A percentile compares a stretch with the other conserved stretches of the same genome.
Conservation (phyloP, 2,797 vertebrate species). For the Enteromius radiatus region DNA sequence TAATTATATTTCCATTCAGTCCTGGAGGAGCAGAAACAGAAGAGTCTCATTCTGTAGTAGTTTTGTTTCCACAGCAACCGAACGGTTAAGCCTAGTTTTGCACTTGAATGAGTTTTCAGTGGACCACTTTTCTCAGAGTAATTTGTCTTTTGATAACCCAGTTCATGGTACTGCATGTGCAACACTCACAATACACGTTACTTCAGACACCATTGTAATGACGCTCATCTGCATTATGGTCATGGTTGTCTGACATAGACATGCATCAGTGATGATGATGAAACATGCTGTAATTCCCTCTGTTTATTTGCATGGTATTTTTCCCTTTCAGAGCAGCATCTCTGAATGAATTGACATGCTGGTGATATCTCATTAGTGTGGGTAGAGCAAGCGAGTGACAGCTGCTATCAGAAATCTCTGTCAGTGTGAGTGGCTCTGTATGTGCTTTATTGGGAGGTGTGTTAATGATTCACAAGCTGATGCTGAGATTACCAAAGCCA, state of each 20-base stretch:
- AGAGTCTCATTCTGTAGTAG: neutral
- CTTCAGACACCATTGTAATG: neutral
- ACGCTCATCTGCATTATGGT: slow-evolving; percentile 30
- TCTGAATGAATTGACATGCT: slow-evolving; percentile 40
- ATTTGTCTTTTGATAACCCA: slow-evolving; percentile 2
- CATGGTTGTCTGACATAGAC: slow-evolving; percentile 41
- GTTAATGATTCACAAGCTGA: slow-evolving; percentile 40
- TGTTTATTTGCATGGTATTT: slow-evolving; percentile 37
- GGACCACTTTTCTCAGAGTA: slow-evolving; percentile 4
- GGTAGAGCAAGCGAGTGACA: slow-evolving; percentile 31
- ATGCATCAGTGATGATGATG: slow-evolving; percentile 61
- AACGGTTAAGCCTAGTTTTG: neutral
- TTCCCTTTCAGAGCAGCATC: slow-evolving; percentile 12
- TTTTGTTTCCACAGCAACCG: slow-evolving; percentile 1
- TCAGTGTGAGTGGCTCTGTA: slow-evolving; percentile 2
- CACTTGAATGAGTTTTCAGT: slow-evolving; percentile 2
- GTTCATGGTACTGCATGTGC: slow-evolving; percentile 9
- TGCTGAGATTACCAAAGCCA: neutral
- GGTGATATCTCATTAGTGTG: slow-evolving; percentile 45
- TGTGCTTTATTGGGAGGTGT: slow-evolving; percentile 1
- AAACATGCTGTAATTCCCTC: slow-evolving; percentile 67
- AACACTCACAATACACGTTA: neutral
- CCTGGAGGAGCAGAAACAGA: slow-evolving; percentile 7
- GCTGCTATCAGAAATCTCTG: slow-evolving; percentile 39
- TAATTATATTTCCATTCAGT: slow-evolving; percentile 36